Evolutionary conservation across 2,113 vertebrate species (phyloP).

Genomic region (Athene noctua): DNA sequence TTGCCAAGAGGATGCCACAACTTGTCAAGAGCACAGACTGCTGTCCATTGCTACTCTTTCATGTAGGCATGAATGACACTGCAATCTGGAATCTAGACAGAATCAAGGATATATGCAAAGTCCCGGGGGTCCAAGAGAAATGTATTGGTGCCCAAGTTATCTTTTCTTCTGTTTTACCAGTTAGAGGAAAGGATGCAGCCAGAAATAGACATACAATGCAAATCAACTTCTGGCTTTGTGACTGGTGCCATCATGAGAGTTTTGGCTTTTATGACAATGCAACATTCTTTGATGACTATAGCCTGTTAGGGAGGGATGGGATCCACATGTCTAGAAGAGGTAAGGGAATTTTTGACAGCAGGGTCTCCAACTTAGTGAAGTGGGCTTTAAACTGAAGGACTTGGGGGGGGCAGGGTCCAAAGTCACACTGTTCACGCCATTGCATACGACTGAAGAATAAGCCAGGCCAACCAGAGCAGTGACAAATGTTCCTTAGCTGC

Average conservation of each 20-base stretch:
- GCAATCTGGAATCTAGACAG: neutral
- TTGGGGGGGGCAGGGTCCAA: neutral
- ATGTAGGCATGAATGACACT: neutral
- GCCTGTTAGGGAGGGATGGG: neutral
- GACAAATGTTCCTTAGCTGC: neutral
- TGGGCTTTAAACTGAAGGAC: neutral
- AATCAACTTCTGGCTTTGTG: neutral
- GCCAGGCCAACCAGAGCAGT: neutral
- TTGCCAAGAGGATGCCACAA: neutral
- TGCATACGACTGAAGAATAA: neutral
- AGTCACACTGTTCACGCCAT: too few species aligned
- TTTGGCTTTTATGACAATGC: neutral
- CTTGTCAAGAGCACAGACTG: neutral
- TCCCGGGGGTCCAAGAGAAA: neutral
- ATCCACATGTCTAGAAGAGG: neutral
- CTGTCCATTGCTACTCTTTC: neutral
- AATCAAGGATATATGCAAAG: neutral
- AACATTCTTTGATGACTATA: neutral
- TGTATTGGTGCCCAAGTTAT: neutral
- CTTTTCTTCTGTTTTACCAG: neutral
- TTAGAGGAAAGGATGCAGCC: neutral
- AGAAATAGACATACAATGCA: neutral
- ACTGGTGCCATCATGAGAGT: neutral
- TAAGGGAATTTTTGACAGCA: neutral
- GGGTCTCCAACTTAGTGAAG: neutral